A percentile compares a stretch with the other conserved stretches of the same genome.
Conservation (phyloP, 2,888 invertebrate genomes). For the Parelbella ahira region DNA sequence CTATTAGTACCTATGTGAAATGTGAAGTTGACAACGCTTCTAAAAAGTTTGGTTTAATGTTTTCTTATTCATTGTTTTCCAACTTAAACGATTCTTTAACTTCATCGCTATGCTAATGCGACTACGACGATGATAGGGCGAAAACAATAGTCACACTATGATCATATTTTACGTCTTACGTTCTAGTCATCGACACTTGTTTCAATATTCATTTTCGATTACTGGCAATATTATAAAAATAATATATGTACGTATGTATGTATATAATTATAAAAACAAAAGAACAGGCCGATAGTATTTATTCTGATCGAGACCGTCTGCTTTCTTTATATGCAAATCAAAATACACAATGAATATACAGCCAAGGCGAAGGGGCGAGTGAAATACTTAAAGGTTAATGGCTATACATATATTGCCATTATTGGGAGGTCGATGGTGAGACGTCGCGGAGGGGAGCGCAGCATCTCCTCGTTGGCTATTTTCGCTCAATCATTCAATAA, state of each 20-base stretch:
- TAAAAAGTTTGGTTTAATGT: no score
- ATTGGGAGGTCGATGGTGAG: slow-evolving; percentile 52
- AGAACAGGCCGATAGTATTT: background rate
- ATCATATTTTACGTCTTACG: no score
- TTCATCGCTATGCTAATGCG: no score
- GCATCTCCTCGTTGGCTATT: slow-evolving; percentile 63
- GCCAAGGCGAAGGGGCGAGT: slow-evolving; percentile 33
- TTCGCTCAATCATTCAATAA: slow-evolving; percentile 81
- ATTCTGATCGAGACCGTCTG: slow-evolving; percentile 8
- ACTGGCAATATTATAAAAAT: background rate
- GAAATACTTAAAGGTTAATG: slow-evolving; percentile 58
- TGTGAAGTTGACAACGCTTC: no score
- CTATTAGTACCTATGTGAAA: no score
- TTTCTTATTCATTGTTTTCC: no score
- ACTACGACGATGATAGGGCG: no score
- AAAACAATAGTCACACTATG: no score
- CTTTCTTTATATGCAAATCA: slow-evolving; percentile 31
- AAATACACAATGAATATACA: slow-evolving; percentile 26
- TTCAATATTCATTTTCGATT: background rate
- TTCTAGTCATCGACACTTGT: no score
- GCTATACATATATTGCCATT: slow-evolving; percentile 54
- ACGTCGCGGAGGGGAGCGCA: slow-evolving; percentile 56
- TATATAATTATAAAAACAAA: no score
- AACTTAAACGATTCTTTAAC: no score
- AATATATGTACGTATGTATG: no score